Percentiles rank a stretch among this genome's conserved stretches.
Evolutionary conservation across 2,113 vertebrate species (phyloP).

Genomic region (Ia io): DNA sequence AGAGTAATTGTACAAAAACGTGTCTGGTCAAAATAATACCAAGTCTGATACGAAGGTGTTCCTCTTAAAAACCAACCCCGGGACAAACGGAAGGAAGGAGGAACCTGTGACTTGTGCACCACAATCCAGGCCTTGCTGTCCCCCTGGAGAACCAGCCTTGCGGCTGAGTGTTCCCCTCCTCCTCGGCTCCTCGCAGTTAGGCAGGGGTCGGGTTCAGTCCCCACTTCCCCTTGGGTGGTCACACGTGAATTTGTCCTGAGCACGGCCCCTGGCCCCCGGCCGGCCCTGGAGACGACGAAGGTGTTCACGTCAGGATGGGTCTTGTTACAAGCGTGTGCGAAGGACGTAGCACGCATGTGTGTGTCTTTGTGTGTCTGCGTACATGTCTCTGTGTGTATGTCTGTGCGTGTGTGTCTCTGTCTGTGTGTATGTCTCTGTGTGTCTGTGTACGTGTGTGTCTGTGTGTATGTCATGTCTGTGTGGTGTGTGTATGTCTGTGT

Average conservation of each 20-base stretch:
- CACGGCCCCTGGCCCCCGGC: background rate
- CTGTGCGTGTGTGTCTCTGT: no score
- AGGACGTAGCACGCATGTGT: background rate
- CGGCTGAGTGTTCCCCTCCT: accelerated
- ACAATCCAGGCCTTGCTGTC: background rate
- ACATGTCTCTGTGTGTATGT: no score
- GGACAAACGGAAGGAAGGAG: background rate
- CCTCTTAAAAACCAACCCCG: background rate
- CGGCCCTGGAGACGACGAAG: background rate
- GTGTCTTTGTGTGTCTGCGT: no score
- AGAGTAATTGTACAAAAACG: background rate
- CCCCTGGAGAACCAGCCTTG: no score
- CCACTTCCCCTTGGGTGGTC: background rate
- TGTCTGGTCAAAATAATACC: background rate
- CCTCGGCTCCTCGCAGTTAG: accelerated
- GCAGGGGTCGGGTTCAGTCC: background rate
- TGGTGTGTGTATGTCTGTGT: no score
- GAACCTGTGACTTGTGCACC: background rate
- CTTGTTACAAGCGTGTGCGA: background rate
- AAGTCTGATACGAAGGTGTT: background rate
- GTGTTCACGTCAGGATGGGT: background rate
- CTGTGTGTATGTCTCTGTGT: no score
- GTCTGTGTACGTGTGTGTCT: no score
- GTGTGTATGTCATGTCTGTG: no score
- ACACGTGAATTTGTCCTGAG: background rate